Conservation (phyloP, 2,113 vertebrate species). For the Lepidothrix coronata region DNA sequence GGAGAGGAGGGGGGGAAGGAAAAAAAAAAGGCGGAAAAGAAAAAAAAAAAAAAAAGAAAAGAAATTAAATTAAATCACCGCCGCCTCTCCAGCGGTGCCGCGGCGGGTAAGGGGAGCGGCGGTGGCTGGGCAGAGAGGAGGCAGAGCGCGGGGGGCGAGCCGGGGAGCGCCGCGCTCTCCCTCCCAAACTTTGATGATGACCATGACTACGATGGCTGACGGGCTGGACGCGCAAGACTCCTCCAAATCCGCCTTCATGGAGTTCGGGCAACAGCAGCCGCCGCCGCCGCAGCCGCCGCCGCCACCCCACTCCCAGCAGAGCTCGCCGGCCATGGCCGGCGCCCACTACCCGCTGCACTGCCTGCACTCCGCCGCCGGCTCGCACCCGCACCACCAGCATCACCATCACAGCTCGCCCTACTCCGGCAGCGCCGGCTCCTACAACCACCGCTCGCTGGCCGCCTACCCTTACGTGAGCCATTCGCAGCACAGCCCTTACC, state of each 20-base stretch:
- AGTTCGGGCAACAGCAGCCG: conserved; percentile 95
- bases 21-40: background rate
- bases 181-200: conserved; percentile 99
- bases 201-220: conserved; percentile 99
- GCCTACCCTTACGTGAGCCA: conserved; percentile 97
- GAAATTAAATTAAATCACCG: conserved; percentile 53
- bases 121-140: conserved; percentile 75
- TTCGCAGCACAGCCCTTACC: conserved; percentile 96
- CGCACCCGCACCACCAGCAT: conserved; percentile 87
- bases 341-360: conserved; percentile 95
- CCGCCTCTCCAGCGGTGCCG: conserved; percentile 59
- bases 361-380: conserved; percentile 88
- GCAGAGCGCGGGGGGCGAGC: conserved; percentile 73
- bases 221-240: conserved; percentile 99
- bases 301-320: conserved; percentile 80
- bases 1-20: background rate
- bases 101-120: conserved; percentile 62
- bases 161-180: conserved; percentile 81
- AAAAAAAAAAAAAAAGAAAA: conserved; percentile 31
- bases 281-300: conserved; percentile 88
- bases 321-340: conserved; percentile 90
- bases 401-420: conserved; percentile 89
- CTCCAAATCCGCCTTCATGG: conserved; percentile 98
- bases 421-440: conserved; percentile 88
- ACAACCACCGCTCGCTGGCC: conserved; percentile 89